Base-by-base conservation (phyloP, 1,140 invertebrate species). In the Manduca sexta region DNA sequence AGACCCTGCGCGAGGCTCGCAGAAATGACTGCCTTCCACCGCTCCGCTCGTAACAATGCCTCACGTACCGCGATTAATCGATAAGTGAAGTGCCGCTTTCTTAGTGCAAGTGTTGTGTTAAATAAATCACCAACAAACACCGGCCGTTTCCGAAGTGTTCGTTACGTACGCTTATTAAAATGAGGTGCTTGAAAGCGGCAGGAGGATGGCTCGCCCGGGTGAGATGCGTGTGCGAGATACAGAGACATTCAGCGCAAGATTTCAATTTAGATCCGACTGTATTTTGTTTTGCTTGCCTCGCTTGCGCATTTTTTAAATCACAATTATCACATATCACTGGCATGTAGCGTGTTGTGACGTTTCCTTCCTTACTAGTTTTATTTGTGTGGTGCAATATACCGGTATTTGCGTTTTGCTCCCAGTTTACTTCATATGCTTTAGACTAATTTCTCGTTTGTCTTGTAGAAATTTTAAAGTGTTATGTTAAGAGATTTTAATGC, bases 171-270 rank as follows among this genome's bases (percentile, higher is more conserved):
- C 56, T 70, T 69, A 69, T 59, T 74, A 74, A 69, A 74, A 84
- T 84, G 80, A 78, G 80, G 74, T 84, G 80, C 57, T 75, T 84
- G 65, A 80, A 74, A 74, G 66, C 71, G 49, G 80, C 80, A 44
- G 76, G 80, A 72, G 78, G 76, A 77, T 84, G 78, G 78, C 66
- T 84, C 29, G 71, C 78, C 43, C 78, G 80, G 80, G 80, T 84
- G 78, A 80, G 80, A 81, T 76, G 45, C 58, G 49, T 72, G 62
- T 56, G 49, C 60, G 41, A 61, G 71, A 76, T 76, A 74, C 53
- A 52, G 56, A 51, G 43, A 71, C 64, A 69, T 74, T 70, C 66
- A 49, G 57, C 62, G 45, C 52, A 56, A 77, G 74, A 82, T 82
- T 78, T 73, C 70, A 73, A 78, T 78, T 74, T 68, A 83, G 73